phyloP scores from a whole-genome alignment of 2,113 vertebrate species.

The Alethe diademata region DNA sequence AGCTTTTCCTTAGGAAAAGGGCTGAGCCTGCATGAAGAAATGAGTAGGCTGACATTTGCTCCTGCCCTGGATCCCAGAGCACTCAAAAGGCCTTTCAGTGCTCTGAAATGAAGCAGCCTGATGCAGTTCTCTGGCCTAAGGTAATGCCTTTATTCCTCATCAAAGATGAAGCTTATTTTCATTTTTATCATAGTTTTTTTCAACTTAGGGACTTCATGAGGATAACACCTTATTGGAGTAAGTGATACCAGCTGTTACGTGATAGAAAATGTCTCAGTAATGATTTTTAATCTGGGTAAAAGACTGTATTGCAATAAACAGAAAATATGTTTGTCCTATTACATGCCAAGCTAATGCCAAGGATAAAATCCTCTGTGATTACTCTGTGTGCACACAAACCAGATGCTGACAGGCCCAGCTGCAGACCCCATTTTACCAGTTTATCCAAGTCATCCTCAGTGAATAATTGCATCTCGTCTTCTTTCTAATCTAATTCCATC shows the following conservation, averaged over 20 bases:
- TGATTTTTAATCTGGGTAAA: constrained; percentile 44
- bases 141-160: not conserved
- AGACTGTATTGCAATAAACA: constrained; percentile 37
- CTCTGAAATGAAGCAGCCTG: not conserved
- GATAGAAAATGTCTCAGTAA: not conserved
- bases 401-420: constrained; percentile 21
- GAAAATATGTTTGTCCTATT: constrained; percentile 47
- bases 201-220: not conserved
- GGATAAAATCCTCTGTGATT: constrained; percentile 27
- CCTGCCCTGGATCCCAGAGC: not conserved
- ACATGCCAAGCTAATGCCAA: constrained; percentile 2
- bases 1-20: not conserved
- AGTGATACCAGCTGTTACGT: not conserved
- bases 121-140: not conserved
- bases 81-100: not conserved
- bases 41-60: not conserved
- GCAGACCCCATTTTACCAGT: not conserved
- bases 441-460: constrained; percentile 14
- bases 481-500: constrained; percentile 58
- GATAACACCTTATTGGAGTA: not conserved
- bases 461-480: constrained; percentile 34
- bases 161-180: not conserved
- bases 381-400: not conserved
- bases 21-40: not conserved
- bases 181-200: not conserved